phyloP scores from a whole-genome alignment of 2,113 vertebrate species.

The Eublepharis macularius region DNA sequence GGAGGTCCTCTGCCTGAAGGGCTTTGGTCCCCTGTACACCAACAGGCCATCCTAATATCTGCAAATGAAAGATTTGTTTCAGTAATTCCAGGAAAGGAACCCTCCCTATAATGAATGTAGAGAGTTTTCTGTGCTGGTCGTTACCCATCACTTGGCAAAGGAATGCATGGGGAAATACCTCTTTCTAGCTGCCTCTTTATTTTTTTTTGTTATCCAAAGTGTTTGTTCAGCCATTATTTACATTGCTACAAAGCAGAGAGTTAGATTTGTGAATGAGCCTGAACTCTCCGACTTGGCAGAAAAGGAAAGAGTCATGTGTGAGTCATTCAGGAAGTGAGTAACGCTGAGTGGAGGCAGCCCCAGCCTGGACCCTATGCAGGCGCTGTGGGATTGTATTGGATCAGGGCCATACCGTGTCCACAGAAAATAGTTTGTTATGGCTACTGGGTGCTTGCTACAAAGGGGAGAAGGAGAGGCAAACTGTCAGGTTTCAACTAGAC shows the following conservation, averaged over 20 bases:
- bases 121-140: fast-evolving
- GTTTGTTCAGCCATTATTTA: not conserved
- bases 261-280: not conserved
- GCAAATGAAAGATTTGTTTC: not conserved
- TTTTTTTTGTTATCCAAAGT: not conserved
- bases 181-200: fast-evolving
- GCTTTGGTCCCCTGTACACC: not conserved
- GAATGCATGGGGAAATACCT: not conserved
- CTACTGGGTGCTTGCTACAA: not conserved
- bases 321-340: not conserved
- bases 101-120: not conserved
- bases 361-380: not conserved
- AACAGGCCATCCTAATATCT: not conserved
- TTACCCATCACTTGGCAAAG: not conserved
- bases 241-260: not conserved
- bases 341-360: conserved; percentile 16
- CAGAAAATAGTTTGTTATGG: not conserved
- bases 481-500: not conserved
- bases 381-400: not conserved
- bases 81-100: not conserved
- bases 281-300: not conserved
- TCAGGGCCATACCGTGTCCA: not conserved
- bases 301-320: not conserved
- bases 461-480: too few relatives aligned
- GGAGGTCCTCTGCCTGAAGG: not conserved